Conservation (phyloP, 2,113 vertebrate genomes). For the Eptesicus fuscus region DNA sequence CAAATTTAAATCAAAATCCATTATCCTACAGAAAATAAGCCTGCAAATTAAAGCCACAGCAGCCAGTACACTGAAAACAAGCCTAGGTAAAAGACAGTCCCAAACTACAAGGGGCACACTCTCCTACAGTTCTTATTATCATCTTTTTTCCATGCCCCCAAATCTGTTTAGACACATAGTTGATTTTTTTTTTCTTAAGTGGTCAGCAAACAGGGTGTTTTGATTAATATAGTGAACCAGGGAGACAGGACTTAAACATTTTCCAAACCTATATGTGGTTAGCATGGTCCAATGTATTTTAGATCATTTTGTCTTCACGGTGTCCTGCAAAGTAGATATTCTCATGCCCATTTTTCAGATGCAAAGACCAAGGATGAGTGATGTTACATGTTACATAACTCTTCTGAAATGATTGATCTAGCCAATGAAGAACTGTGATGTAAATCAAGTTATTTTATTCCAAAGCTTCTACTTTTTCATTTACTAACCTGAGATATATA, state of each 20-base stretch:
- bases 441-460: not conserved
- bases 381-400: not conserved
- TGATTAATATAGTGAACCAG: not conserved
- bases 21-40: slow-evolving; percentile 70
- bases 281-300: not conserved
- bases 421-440: not conserved
- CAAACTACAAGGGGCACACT: not conserved
- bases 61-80: slow-evolving; percentile 32
- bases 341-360: slow-evolving; percentile 12
- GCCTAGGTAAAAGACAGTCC: not conserved
- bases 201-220: not conserved
- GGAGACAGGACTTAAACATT: not conserved
- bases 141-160: not conserved
- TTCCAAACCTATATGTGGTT: not conserved
- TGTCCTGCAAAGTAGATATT: not conserved
- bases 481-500: not conserved
- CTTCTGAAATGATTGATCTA: not conserved
- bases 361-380: not conserved
- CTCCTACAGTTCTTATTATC: not conserved
- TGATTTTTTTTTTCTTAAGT: not conserved
- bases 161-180: not conserved
- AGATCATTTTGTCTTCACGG: not conserved
- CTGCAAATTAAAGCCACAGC: slow-evolving; percentile 65
- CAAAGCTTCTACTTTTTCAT: not conserved
- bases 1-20: slow-evolving; percentile 76